Base-by-base conservation (phyloP, 2,113 vertebrate species). In the Phaethornis superciliosus region DNA sequence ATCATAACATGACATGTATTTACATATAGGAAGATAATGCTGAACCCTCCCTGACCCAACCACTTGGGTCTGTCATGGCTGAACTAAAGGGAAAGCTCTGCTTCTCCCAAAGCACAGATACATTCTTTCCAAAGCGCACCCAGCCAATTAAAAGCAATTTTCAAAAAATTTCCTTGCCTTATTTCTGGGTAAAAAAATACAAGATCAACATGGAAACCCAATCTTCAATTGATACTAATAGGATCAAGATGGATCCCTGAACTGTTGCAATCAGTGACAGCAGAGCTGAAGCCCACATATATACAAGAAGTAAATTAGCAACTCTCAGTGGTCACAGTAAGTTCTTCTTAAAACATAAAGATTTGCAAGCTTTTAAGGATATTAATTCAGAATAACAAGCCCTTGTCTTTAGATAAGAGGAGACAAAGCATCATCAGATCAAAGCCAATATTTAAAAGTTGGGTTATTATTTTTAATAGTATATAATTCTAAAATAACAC, bases 1-100 rank as follows among this genome's bases (percentile, higher is more conserved):
- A 40, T 17, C 51, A 1, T 35, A 65, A 46, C 9, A 32, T 16
- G 5, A 33, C 7, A 4, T 7, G 0, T 16, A 9, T 13, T 37
- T 24, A 30, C 8, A 51, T 23, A 7, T 7, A 21, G 56, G 9
- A 62, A 37, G 76, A 7, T 5, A 23, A 27, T 6, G 21, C 44
- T 26, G 27, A 28, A 17, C 64, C 10, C 23, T 65, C 40, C 32
- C 42, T 4, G 27, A 40, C 19, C 10, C 51, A 30, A 30, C 35
- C 18, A 2, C 51, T 32, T 4, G 13, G 7, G 30, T 18, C 58
- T 35, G 15, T 10, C 19, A 54, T 1, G 14, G 46, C 28, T 46
- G 32, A 23, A 33, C 60, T 47, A 6, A 63, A 55, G 26, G 15
- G 22, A 79, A 85, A 68, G 37, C 42, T 79, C 37, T 28, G 15